Conservation (phyloP, 2,888 invertebrate genomes). For the Zygogramma bicolorata region DNA sequence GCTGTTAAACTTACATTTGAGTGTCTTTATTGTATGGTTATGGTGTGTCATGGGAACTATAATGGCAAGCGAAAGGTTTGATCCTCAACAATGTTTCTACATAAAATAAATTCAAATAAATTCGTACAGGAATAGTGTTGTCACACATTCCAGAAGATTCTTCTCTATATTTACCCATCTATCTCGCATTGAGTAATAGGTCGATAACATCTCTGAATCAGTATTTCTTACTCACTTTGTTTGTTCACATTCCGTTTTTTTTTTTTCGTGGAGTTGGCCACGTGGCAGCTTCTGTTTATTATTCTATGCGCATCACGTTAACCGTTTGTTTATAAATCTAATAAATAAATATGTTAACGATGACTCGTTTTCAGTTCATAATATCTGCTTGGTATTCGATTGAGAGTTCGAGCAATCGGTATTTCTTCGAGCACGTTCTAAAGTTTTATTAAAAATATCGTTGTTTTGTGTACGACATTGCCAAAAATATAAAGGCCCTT, state of each 20-base stretch:
- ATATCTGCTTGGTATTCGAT: neutral
- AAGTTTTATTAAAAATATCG: too few relatives aligned
- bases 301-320: neutral
- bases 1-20: too few relatives aligned
- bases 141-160: neutral
- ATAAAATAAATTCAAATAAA: too few relatives aligned
- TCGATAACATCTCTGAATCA: neutral
- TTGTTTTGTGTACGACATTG: too few relatives aligned
- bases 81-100: too few relatives aligned
- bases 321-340: neutral
- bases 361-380: slow-evolving; percentile 4
- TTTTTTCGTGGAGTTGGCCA: neutral
- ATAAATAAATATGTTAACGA: neutral
- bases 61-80: too few relatives aligned
- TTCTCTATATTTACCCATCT: neutral
- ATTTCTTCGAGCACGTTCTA: too few relatives aligned
- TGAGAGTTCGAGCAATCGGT: too few relatives aligned
- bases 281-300: slow-evolving; percentile 7
- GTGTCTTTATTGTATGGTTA: too few relatives aligned
- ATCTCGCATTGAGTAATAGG: neutral
- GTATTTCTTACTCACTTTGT: neutral
- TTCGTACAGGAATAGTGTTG: too few relatives aligned
- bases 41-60: too few relatives aligned
- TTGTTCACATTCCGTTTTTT: neutral
- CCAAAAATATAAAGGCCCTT: too few relatives aligned